A percentile compares a stretch with the other conserved stretches of the same genome.
Conservation (phyloP, 2,888 invertebrate genomes). For the Isotomurus palustris region DNA sequence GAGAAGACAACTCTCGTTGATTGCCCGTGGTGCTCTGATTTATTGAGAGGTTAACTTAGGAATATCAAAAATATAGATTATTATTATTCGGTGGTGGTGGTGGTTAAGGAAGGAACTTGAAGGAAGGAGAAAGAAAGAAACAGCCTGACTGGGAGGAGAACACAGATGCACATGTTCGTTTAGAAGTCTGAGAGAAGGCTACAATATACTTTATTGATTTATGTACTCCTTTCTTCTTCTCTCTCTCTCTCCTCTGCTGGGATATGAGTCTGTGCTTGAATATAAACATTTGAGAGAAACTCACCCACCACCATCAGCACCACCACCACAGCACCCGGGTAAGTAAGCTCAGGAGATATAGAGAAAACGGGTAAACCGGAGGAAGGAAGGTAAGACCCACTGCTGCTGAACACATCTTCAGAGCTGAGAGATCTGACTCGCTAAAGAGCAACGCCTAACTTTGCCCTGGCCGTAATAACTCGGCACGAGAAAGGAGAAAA, state of each 20-base stretch:
- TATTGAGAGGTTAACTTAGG: neutral
- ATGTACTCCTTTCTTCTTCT: conserved; percentile 6
- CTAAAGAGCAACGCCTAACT: conserved; percentile 4
- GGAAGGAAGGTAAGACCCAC: neutral
- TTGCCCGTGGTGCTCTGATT: too few relatives aligned
- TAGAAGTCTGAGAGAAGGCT: neutral
- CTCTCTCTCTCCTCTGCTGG: neutral
- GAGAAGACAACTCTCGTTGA: too few relatives aligned
- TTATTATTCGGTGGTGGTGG: too few relatives aligned
- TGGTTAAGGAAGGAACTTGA: too few relatives aligned
- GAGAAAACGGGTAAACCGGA: neutral
- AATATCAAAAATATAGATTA: neutral
- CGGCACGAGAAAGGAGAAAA: conserved; percentile 16
- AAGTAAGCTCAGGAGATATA: too few relatives aligned
- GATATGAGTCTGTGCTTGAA: too few relatives aligned
- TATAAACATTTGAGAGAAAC: conserved; percentile 1
- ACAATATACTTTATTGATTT: conserved; percentile 14
- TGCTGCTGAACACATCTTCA: too few relatives aligned
- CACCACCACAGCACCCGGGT: neutral
- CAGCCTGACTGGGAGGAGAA: too few relatives aligned
- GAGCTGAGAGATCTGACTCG: neutral
- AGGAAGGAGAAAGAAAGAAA: too few relatives aligned
- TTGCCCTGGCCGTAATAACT: conserved; percentile 14
- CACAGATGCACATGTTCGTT: neutral
- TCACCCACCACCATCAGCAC: neutral